Evolutionary conservation across 2,797 vertebrate species (phyloP).

Genomic region (Diceros bicornis): DNA sequence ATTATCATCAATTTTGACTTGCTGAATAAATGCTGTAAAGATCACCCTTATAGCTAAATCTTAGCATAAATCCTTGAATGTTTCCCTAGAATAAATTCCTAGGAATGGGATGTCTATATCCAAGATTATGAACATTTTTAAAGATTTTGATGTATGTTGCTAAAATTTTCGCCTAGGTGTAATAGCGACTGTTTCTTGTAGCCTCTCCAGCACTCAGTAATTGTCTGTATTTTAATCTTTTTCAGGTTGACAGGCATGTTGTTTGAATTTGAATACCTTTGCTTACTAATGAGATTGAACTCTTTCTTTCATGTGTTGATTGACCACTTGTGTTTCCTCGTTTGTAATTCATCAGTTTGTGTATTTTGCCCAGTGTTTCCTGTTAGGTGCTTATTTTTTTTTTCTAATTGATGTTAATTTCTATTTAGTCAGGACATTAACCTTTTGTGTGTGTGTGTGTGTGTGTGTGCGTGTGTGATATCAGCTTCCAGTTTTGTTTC

Average conservation of each 20-base stretch:
- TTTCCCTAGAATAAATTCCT: background rate
- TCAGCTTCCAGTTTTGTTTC: background rate
- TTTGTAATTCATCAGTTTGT: conserved; percentile 26
- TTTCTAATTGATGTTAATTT: conserved; percentile 14
- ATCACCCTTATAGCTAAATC: conserved; percentile 19
- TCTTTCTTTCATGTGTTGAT: background rate
- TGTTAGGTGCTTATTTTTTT: background rate
- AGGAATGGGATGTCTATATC: background rate
- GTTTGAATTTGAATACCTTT: conserved; percentile 2
- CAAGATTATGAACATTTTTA: background rate
- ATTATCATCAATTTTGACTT: conserved; percentile 60
- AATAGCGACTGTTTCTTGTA: background rate
- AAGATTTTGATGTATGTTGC: background rate
- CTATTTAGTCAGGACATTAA: background rate
- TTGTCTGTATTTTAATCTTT: background rate
- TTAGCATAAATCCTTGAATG: background rate
- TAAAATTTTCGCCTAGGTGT: background rate
- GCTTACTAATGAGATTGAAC: background rate
- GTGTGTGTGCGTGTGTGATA: background rate
- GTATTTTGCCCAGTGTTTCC: background rate
- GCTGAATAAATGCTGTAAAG: conserved; percentile 44
- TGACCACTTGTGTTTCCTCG: background rate
- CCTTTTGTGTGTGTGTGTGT: background rate
- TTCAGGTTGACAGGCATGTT: background rate
- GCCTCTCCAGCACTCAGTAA: background rate